Evolutionary conservation across 2,888 invertebrate genomes (phyloP).

Genomic region (Epicampocera succincta): DNA sequence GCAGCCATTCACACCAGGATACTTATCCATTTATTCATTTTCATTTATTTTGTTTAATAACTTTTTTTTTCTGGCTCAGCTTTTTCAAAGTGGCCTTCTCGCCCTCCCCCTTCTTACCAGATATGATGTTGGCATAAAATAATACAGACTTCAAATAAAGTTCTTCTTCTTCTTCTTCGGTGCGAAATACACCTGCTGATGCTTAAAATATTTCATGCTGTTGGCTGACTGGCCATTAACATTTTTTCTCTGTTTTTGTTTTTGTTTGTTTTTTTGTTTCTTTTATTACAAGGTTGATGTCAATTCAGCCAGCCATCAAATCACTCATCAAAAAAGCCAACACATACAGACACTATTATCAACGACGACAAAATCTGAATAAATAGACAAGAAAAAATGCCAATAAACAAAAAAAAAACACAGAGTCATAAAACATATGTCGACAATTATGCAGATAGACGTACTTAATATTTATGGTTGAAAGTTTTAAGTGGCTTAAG

Average conservation of each 20-base stretch:
- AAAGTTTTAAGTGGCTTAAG: conserved; percentile 21
- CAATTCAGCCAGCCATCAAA: conserved; percentile 38
- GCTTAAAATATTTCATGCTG: conserved; percentile 9
- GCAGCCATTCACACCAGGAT: conserved; percentile 6
- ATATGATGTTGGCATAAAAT: neutral
- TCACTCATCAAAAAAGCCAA: conserved; percentile 13
- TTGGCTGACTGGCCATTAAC: conserved; percentile 27
- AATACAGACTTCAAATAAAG: neutral
- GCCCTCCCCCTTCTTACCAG: neutral
- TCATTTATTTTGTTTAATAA: conserved; percentile 39
- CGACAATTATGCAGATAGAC: conserved; percentile 43
- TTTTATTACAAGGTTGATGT: conserved; percentile 31
- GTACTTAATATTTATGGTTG: conserved; percentile 40
- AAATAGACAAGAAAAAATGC: too few relatives aligned
- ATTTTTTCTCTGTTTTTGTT: neutral
- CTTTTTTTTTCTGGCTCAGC: neutral
- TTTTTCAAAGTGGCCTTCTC: conserved; percentile 24
- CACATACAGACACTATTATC: conserved; percentile 4
- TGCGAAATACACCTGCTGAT: conserved; percentile 21
- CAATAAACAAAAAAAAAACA: conserved; percentile 1
- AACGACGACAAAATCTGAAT: conserved; percentile 2
- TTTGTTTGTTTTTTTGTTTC: neutral
- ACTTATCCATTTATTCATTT: conserved; percentile 33
- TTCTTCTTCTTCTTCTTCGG: neutral
- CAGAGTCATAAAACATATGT: conserved; percentile 49